Base-by-base conservation (phyloP, 2,797 vertebrate species). In the Spizella passerina region DNA sequence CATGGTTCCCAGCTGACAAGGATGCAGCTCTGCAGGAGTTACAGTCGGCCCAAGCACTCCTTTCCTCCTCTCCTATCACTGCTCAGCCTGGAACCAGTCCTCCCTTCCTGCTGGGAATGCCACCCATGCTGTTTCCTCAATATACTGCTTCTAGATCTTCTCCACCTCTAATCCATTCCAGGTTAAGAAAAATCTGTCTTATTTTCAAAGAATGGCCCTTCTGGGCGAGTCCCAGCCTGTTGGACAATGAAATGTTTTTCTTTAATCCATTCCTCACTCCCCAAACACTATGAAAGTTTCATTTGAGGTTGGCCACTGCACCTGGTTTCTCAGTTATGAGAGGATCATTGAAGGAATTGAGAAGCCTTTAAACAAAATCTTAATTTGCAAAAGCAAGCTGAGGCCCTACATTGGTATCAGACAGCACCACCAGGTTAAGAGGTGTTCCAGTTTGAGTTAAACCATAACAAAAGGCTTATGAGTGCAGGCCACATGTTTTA, bases 51-150 rank as follows among this genome's bases (percentile, higher is more conserved):
- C 50, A 78, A 61, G 32, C 14, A 68, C 55, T 50, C 5, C 16
- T 44, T 34, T 61, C 30, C 24, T 83, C 30, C 23, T 61, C n/a
- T 38, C 29, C 7, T 15, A 7, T 0, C 0, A 68, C 26, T 2
- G 0, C 18, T 46, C 73, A 57, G 9, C 5, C 4, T 32, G 23
- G 70, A 86, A 53, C 4, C 12, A 57, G 15, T 9, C 38, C n/a
- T 66, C 8, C 6, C 19, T 26, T 23, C 27, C 20, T 34, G 27
- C 22, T 63, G 43, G 32, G 63, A 76, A 72, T 79, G 24, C 38
- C 2, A 18, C 8, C 52, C 18, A 52, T 21, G 18, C 23, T 59
- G 8, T 43, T 61, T 63, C 49, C 39, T 78, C 80, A 64, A 7
- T 13, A 14, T 8, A 46, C 12, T 46, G 23, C 47, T 82, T 78